Evolutionary conservation across 2,797 vertebrate species (phyloP), one percentile per base, ranked within the genome.

Genomic region (Gambelia wislizenii): DNA sequence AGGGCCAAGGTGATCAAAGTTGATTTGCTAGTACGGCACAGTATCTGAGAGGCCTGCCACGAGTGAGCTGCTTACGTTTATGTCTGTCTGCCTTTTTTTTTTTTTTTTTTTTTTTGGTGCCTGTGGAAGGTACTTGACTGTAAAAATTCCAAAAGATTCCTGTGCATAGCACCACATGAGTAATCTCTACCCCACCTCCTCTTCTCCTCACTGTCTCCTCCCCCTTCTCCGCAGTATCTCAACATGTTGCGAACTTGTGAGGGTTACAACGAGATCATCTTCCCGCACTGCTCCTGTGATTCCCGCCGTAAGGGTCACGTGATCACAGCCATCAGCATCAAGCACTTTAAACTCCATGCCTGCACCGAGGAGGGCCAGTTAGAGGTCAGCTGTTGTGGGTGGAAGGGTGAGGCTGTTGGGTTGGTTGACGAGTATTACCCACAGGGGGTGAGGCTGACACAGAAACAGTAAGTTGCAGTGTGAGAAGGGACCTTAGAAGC

Each of bases 221-320:
- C 7, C 69, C 70, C 75, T 49, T 10, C 27, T 16, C 84, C 1
- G 33, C 93, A 99, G 98, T 99, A 98, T 89, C 95, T 99, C 87
- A 98, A 97, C 91, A 97, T 99, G 97, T 93, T 99, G 89, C 97
- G 98, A 92, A 96, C 97, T 0, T 99, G 98, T 1, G 98, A 99
- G 89, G 98, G 98, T 86, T 99, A 99, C 97, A 99, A 98, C 59
- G 98, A 99, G 96, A 98, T 99, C 93, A 97, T 98, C 86, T 99
- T 99, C 96, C 98, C 99, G 8, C 99, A 99, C 94, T 99, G 99
- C 95, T 98, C 98, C 89, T 99, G 99, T 0, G 98, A 99, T 96
- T 99, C 99, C 0, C 96, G 98, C 9, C 97, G 98, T 86, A 99
- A 99, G 97, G 99, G 98, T 10, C 98, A 99, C 0, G 98, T 99